Conservation (phyloP, 2,888 invertebrate species). For the Selenia dentaria region DNA sequence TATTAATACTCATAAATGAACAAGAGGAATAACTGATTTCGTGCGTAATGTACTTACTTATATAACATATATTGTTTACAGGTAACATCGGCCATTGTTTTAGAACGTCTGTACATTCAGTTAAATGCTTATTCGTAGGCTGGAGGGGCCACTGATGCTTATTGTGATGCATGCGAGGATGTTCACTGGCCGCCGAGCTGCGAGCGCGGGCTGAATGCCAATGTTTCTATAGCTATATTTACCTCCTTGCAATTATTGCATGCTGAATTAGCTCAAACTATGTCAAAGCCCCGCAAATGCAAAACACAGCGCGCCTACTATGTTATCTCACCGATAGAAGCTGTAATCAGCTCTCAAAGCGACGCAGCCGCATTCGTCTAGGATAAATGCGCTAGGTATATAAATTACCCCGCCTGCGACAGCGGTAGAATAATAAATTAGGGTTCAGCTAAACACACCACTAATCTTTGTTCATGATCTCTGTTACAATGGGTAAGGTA, state of each 20-base stretch:
- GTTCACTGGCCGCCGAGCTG: slow-evolving; percentile 52
- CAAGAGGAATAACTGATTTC: slow-evolving; percentile 26
- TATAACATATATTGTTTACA: slow-evolving; percentile 30
- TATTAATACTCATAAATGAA: slow-evolving; percentile 26
- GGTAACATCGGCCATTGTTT: slow-evolving; percentile 44
- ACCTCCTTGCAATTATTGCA: slow-evolving; percentile 64
- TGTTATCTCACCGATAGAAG: slow-evolving; percentile 41
- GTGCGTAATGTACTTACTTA: no score
- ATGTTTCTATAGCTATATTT: slow-evolving; percentile 57
- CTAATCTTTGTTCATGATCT: slow-evolving; percentile 46
- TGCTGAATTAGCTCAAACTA: slow-evolving; percentile 65
- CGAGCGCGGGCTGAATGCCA: slow-evolving; percentile 62
- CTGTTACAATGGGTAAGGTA: no score
- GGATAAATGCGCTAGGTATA: slow-evolving; percentile 43
- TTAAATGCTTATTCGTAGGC: slow-evolving; percentile 74
- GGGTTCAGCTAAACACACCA: slow-evolving; percentile 38
- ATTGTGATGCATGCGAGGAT: slow-evolving; percentile 72
- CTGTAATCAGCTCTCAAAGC: slow-evolving; percentile 46
- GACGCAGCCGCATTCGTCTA: slow-evolving; percentile 46
- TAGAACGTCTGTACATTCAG: slow-evolving; percentile 58
- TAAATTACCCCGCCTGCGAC: slow-evolving; percentile 44
- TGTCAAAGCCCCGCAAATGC: slow-evolving; percentile 51
- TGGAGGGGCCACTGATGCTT: slow-evolving; percentile 47
- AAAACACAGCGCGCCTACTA: slow-evolving; percentile 35
- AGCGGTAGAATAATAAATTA: slow-evolving; percentile 49